Conservation (phyloP, 2,888 invertebrate genomes). For the Agrochola macilenta region DNA sequence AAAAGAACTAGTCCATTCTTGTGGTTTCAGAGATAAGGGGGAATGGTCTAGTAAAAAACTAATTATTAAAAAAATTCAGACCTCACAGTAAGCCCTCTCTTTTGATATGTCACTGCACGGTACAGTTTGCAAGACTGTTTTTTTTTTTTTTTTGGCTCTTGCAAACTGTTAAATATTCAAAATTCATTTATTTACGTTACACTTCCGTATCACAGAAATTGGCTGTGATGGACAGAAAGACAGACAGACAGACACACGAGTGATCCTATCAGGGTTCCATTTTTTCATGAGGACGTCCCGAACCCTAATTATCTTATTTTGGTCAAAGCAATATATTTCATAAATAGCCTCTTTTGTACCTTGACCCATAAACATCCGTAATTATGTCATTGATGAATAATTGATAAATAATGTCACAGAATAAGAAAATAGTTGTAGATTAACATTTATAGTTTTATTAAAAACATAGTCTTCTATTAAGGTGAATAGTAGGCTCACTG, state of each 20-base stretch:
- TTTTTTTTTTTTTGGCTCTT: not conserved
- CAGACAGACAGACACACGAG: not conserved
- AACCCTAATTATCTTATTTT: not conserved
- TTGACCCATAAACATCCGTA: not conserved
- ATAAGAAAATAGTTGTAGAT: constrained; percentile 29
- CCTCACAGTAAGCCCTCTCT: too few relatives aligned
- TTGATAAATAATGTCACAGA: constrained; percentile 34
- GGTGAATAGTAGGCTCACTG: too few relatives aligned
- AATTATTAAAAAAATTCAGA: too few relatives aligned
- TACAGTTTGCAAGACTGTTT: too few relatives aligned
- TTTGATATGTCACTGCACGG: too few relatives aligned
- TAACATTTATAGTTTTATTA: constrained; percentile 34
- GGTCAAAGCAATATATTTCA: not conserved
- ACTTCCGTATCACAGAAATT: not conserved
- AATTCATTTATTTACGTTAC: not conserved
- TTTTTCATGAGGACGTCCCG: not conserved
- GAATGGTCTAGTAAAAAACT: too few relatives aligned
- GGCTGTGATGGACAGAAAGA: not conserved
- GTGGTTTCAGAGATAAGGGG: too few relatives aligned
- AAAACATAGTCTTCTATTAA: constrained; percentile 8
- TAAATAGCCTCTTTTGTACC: constrained; percentile 7
- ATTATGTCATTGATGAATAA: not conserved
- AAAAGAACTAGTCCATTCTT: too few relatives aligned
- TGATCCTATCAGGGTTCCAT: too few relatives aligned
- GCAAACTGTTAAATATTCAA: not conserved